These are phyloP conservation scores for Dermolepida albohirtum DNA, from an alignment of 2,888 invertebrate genomes.

Conservation along the genomic window DNA sequence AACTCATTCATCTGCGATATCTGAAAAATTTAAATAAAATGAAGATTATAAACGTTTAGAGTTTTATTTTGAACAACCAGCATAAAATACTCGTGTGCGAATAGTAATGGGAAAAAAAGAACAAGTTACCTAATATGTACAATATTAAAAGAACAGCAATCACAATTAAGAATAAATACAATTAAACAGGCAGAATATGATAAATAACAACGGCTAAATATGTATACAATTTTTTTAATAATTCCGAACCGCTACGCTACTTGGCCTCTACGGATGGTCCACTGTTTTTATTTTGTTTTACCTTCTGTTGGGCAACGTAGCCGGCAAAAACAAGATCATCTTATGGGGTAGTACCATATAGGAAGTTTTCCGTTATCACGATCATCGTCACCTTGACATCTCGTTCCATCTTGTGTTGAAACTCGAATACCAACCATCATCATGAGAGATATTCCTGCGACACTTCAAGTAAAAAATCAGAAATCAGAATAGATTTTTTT, in stretches of 20 bases:
- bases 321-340: conserved; percentile 24
- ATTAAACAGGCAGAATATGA: conserved; percentile 43
- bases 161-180: conserved; percentile 35
- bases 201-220: conserved; percentile 43
- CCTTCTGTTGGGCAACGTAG: conserved; percentile 50
- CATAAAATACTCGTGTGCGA: conserved; percentile 23
- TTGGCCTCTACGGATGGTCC: conserved; percentile 54
- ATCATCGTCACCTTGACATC: conserved; percentile 39
- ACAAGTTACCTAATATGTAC: conserved; percentile 21
- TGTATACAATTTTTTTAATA: conserved; percentile 34
- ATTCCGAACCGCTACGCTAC: conserved; percentile 57
- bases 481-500: conserved; percentile 53
- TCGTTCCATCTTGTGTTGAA: conserved; percentile 42
- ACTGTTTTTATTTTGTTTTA: conserved; percentile 50
- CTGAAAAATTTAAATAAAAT: too few relatives aligned
- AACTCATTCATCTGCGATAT: too few relatives aligned
- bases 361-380: conserved; percentile 14
- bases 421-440: conserved; percentile 23
- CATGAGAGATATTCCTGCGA: conserved; percentile 51
- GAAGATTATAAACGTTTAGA: too few relatives aligned
- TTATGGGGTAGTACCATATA: conserved; percentile 43
- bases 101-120: conserved; percentile 9
- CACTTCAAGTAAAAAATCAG: conserved; percentile 61
- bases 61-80: too few relatives aligned
- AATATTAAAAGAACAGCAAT: conserved; percentile 35